Conservation (phyloP, 1,140 invertebrate genomes). For the Calephelis virginiensis region DNA sequence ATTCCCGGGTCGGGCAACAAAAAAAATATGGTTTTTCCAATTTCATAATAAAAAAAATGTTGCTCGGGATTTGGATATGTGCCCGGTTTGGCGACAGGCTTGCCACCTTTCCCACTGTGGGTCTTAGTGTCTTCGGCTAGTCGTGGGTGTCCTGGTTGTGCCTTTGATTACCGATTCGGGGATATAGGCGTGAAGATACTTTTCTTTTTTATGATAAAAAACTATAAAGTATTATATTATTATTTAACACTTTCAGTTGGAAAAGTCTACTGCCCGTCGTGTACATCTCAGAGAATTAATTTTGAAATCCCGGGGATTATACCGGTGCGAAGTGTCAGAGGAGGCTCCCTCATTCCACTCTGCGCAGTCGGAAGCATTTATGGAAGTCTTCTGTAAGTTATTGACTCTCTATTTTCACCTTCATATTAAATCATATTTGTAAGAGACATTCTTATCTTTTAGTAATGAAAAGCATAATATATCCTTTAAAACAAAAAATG, state of each 20-base stretch:
- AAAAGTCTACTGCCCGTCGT: constrained; percentile 77
- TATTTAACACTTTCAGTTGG: constrained; percentile 58
- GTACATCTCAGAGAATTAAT: constrained; percentile 81
- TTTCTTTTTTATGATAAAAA: not conserved
- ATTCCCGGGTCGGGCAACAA: too few relatives aligned
- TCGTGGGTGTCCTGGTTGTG: too few relatives aligned
- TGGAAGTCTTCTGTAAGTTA: constrained; percentile 80
- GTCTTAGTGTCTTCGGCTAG: too few relatives aligned
- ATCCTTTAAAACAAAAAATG: too few relatives aligned
- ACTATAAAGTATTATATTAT: not conserved
- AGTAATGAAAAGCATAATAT: not conserved
- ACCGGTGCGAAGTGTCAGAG: constrained; percentile 86
- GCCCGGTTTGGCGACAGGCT: too few relatives aligned
- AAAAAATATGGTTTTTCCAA: too few relatives aligned
- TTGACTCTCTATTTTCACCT: constrained; percentile 5
- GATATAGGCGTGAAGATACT: too few relatives aligned
- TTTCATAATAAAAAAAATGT: too few relatives aligned
- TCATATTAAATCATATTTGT: not conserved
- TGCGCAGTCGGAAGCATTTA: constrained; percentile 80
- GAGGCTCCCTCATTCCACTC: constrained; percentile 84
- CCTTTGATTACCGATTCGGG: too few relatives aligned
- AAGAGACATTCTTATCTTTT: not conserved
- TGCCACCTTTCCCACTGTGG: too few relatives aligned
- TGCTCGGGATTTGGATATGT: too few relatives aligned
- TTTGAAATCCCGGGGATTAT: constrained; percentile 82